Evolutionary conservation across 2,113 vertebrate species (phyloP).

Genomic region (Thalassarche chlororhynchos): DNA sequence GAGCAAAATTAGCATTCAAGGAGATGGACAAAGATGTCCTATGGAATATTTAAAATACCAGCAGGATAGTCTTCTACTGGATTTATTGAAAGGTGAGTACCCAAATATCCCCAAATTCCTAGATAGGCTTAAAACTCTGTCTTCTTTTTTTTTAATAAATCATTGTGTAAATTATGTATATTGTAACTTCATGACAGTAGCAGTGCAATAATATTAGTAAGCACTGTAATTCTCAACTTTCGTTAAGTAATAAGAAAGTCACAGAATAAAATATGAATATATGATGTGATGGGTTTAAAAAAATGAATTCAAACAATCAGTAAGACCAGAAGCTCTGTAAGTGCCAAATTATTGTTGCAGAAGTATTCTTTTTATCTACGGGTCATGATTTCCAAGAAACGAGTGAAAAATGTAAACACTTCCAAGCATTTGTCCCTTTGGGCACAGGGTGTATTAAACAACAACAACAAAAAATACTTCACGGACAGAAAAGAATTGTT

Average conservation of each 20-base stretch:
- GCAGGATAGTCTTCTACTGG: not conserved
- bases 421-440: constrained; percentile 53
- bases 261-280: not conserved
- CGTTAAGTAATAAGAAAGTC: not conserved
- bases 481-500: not conserved
- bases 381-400: constrained; percentile 58
- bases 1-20: not conserved
- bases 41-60: not conserved
- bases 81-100: not conserved
- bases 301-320: not conserved
- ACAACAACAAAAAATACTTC: not conserved
- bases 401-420: constrained; percentile 54
- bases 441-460: constrained; percentile 7
- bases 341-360: constrained; percentile 37
- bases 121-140: not conserved
- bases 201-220: not conserved
- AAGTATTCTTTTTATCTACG: constrained; percentile 43
- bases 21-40: not conserved
- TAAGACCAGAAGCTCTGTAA: constrained; percentile 9
- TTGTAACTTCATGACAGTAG: not conserved
- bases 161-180: not conserved
- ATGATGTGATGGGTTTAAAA: not conserved
- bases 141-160: not conserved
- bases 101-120: not conserved
- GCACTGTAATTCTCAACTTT: not conserved